Evolutionary conservation across 2,113 vertebrate genomes (phyloP), one percentile per base, ranked within the genome.

Genomic region (Leptocoma aspasia): DNA sequence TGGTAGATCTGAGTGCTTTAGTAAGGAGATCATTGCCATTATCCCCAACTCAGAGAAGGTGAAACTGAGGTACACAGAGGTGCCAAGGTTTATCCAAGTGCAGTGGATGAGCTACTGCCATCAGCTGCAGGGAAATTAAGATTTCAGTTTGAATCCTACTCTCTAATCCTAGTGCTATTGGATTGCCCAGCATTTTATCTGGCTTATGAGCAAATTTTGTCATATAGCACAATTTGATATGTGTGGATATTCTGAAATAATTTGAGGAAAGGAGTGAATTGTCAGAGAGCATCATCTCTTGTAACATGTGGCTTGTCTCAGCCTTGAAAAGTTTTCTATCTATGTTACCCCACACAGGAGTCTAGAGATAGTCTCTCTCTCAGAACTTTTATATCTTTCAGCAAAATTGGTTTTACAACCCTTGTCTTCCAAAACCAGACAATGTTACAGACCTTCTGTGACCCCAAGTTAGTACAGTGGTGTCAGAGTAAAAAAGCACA

Each of bases 321-420:
- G 15, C 22, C 18, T 84, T 69, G 41, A 31, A 13, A 30, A 68
- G 13, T 50, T 80, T 87, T 24, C 19, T 44, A 26, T 23, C 5
- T 65, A 14, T 2, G 0, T 42, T 86, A 66, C 31, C 19, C 31
- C 10, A 52, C 27, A 27, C 1, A 1, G 0, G 3, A 63, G 21
- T 63, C 16, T 52, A 68, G 44, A 52, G 27, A 18, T 6, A 68
- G 27, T 4, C 23, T 75, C 22, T 66, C 8, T 64, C 3, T 50
- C 10, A 2, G n/a, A 71, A 19, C n/a, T 11, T 54, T 47, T 18
- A 53, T 9, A 11, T 84, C 27, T 68, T 86, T 75, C 49, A 76
- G 8, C 22, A 71, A n/a, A 89, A 42, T 15, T 21, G 9, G 1
- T 70, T 57, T 72, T 53, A 64, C 22, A 82, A 3, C 13, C 35